Conservation (phyloP, 2,888 invertebrate genomes). For the Mystacides longicornis region DNA sequence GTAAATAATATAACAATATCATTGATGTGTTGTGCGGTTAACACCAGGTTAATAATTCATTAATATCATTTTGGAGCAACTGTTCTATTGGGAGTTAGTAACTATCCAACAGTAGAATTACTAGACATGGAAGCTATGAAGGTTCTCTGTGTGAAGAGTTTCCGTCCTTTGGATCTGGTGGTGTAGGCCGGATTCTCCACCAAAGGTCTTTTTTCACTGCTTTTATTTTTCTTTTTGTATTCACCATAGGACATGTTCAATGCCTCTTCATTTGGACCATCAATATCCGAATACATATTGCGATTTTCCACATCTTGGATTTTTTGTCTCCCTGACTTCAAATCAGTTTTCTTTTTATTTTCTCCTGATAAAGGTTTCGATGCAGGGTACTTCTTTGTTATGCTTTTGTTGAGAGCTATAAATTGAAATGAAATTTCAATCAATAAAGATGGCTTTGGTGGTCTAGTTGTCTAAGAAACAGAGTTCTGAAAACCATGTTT, state of each 20-base stretch:
- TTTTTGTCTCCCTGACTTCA: background rate
- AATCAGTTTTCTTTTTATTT: background rate
- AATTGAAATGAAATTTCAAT: too few relatives aligned
- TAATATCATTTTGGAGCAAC: too few relatives aligned
- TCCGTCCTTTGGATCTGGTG: conserved; percentile 2
- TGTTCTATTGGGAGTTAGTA: background rate
- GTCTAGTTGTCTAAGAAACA: too few relatives aligned
- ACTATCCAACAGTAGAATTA: background rate
- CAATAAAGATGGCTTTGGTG: too few relatives aligned
- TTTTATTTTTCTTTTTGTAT: conserved; percentile 6
- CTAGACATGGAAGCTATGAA: conserved; percentile 5
- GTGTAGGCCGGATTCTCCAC: background rate
- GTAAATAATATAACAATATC: too few relatives aligned
- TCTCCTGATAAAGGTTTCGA: too few relatives aligned
- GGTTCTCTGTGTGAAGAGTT: conserved; percentile 10
- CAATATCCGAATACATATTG: conserved; percentile 4
- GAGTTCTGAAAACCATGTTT: too few relatives aligned
- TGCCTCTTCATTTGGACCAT: conserved; percentile 4
- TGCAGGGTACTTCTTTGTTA: too few relatives aligned
- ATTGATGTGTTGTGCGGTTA: too few relatives aligned
- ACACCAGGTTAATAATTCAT: too few relatives aligned
- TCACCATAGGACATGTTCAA: conserved; percentile 1
- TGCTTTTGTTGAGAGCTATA: too few relatives aligned
- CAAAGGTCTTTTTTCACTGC: background rate
- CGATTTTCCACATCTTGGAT: background rate